A percentile compares a stretch with the other conserved stretches of the same genome.
phyloP scores from a whole-genome alignment of 2,888 invertebrate species.

The Lissocephala sabroskyi region DNA sequence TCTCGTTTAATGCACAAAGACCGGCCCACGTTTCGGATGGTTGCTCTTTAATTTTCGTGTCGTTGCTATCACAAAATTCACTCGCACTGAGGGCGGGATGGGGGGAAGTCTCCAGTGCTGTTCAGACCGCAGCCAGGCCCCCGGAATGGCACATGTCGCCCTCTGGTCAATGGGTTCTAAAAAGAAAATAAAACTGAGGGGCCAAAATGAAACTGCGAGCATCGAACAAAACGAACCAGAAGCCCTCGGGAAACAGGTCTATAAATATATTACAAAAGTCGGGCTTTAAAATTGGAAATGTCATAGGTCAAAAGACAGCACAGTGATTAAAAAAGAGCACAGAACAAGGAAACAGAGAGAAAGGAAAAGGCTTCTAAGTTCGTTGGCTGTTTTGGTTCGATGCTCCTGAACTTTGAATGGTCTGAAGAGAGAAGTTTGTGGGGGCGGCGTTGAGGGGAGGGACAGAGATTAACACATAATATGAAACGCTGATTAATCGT shows the following conservation, averaged over 20 bases:
- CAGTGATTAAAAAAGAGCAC: not conserved
- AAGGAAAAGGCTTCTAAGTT: not conserved
- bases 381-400: conserved; percentile 12
- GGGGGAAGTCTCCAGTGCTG: conserved; percentile 12
- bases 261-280: conserved; percentile 69
- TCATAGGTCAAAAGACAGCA: not conserved
- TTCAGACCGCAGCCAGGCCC: conserved; percentile 24
- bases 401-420: conserved; percentile 1
- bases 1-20: conserved; percentile 61
- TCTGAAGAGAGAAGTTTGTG: conserved; percentile 3
- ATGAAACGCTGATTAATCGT: conserved; percentile 23
- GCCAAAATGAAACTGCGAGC: too few relatives aligned
- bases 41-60: not conserved
- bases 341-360: conserved; percentile 15
- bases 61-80: not conserved
- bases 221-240: too few relatives aligned
- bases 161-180: conserved; percentile 47
- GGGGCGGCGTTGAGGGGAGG: too few relatives aligned
- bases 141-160: conserved; percentile 40
- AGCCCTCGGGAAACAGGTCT: conserved; percentile 10
- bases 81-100: not conserved
- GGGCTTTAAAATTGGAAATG: conserved; percentile 22
- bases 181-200: too few relatives aligned
- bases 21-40: conserved; percentile 43
- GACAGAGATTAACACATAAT: conserved; percentile 10